Conservation (phyloP, 1,140 invertebrate species). For the Camponotus vicinus region DNA sequence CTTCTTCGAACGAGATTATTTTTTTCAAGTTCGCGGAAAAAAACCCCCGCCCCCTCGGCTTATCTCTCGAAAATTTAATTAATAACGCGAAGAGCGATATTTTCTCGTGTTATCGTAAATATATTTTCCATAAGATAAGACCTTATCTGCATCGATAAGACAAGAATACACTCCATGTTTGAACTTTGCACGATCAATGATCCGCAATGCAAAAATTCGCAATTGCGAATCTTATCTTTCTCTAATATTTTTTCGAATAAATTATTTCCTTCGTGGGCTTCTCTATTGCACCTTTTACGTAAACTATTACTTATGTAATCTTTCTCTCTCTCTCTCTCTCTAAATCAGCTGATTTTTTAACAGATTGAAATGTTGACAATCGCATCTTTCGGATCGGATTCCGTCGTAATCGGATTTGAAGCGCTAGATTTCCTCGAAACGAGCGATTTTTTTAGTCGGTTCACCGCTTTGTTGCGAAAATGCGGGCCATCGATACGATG, state of each 20-base stretch:
- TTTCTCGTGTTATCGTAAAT: not conserved
- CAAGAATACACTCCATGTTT: constrained; percentile 23
- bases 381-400: constrained; percentile 5
- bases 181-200: constrained; percentile 43
- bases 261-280: not conserved
- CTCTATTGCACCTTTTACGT: not conserved
- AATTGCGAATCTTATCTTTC: not conserved
- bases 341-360: not conserved
- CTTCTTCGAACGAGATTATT: not conserved
- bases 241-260: not conserved
- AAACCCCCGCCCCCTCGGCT: not conserved
- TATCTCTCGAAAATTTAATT: not conserved
- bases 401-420: constrained; percentile 12
- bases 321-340: not conserved
- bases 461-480: not conserved
- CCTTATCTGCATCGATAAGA: constrained; percentile 29
- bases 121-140: constrained; percentile 19
- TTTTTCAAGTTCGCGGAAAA: not conserved
- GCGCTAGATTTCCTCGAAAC: not conserved
- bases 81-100: not conserved
- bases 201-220: constrained; percentile 15
- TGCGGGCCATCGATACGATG: not conserved
- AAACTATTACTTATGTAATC: not conserved
- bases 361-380: constrained; percentile 4
- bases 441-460: not conserved